A percentile compares a stretch with the other conserved stretches of the same genome.
These are phyloP conservation scores for Embiotoca jacksoni DNA, from an alignment of 2,113 vertebrate genomes.

Conservation along the genomic window DNA sequence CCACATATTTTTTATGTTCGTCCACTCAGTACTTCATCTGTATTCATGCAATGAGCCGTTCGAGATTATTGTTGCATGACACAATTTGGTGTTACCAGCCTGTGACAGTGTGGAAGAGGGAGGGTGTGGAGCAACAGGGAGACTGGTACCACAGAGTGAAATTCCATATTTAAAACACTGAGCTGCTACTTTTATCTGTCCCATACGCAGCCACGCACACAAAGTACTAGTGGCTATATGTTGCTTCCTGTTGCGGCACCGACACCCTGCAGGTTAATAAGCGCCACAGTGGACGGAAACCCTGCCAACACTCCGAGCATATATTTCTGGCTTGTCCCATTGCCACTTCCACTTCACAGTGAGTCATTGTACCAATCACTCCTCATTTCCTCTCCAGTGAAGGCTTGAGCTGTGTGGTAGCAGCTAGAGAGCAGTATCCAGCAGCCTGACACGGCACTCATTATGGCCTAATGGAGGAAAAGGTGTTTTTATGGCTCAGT, in stretches of 20 bases:
- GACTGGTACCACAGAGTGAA: slow-evolving; percentile 39
- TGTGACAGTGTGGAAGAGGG: slow-evolving; percentile 44
- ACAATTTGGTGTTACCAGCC: slow-evolving; percentile 67
- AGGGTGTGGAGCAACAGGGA: slow-evolving; percentile 15
- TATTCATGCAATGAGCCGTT: slow-evolving; percentile 63
- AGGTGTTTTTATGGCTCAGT: slow-evolving; percentile 76
- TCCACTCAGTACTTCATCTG: slow-evolving; percentile 48
- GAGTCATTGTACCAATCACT: slow-evolving; percentile 79
- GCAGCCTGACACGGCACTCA: slow-evolving; percentile 66
- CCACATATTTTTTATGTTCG: slow-evolving; percentile 22
- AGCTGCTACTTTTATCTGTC: slow-evolving; percentile 58
- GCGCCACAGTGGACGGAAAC: slow-evolving; percentile 35
- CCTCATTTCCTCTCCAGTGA: slow-evolving; percentile 71
- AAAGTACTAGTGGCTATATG: slow-evolving; percentile 30
- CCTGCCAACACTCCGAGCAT: slow-evolving; percentile 42
- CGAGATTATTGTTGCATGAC: slow-evolving; percentile 57
- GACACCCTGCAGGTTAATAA: slow-evolving; percentile 65
- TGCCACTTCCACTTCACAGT: slow-evolving; percentile 75
- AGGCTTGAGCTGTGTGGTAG: slow-evolving; percentile 55
- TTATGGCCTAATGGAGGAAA: slow-evolving; percentile 75
- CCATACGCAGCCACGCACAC: slow-evolving; percentile 36
- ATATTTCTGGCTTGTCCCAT: slow-evolving; percentile 61
- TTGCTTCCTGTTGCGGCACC: slow-evolving; percentile 60
- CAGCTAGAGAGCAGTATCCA: slow-evolving; percentile 46
- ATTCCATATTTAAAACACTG: slow-evolving; percentile 47